A percentile compares a stretch with the other conserved stretches of the same genome.
phyloP scores from a whole-genome alignment of 2,113 vertebrate species.

The Bubo bubo region DNA sequence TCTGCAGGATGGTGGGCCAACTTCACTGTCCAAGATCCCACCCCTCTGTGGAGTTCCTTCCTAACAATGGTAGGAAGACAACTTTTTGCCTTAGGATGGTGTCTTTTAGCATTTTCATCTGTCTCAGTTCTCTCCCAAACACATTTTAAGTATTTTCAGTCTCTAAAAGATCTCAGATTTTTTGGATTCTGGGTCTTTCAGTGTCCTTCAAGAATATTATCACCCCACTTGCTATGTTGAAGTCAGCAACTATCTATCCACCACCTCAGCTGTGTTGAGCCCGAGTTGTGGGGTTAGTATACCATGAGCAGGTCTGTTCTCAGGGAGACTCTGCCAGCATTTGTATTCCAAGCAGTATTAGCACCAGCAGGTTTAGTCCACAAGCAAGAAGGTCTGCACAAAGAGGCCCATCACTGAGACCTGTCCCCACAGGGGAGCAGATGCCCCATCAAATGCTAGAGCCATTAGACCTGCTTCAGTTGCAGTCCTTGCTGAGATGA shows the following conservation, averaged over 20 bases:
- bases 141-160: background rate
- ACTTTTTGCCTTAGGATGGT: background rate
- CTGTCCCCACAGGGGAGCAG: background rate
- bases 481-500: background rate
- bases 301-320: background rate
- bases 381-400: background rate
- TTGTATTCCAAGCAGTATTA: background rate
- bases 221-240: fast-evolving
- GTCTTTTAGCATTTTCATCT: background rate
- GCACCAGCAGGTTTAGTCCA: background rate
- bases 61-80: background rate
- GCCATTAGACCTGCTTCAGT: background rate
- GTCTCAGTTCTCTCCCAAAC: background rate
- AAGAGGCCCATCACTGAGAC: background rate
- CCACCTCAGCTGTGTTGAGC: background rate
- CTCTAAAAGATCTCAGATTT: background rate
- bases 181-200: background rate
- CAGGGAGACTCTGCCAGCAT: background rate
- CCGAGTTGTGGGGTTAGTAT: background rate
- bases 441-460: fast-evolving
- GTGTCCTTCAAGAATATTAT: background rate
- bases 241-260: background rate
- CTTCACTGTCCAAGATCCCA: background rate
- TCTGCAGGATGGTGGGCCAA: background rate
- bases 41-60: background rate